These are phyloP conservation scores for Subanguina moxae DNA, from an alignment of 1,140 invertebrate species.

Conservation along the genomic window DNA sequence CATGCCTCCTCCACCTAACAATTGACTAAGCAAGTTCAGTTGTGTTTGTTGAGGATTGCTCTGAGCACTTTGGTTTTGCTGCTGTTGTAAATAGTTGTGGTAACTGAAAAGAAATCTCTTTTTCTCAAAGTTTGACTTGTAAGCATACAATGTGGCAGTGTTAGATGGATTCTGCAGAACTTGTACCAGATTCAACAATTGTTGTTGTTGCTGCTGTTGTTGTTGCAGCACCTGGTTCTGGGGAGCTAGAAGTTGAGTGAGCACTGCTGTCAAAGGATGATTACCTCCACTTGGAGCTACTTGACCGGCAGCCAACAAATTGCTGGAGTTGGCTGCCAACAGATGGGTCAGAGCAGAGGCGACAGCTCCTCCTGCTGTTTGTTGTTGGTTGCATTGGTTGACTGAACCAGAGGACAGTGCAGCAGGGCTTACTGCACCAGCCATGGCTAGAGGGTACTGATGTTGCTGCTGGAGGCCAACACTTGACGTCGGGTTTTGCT, in stretches of 20 bases:
- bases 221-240: constrained; percentile 19
- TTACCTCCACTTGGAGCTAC: background rate
- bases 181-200: constrained; percentile 4
- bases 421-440: background rate
- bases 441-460: background rate
- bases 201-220: constrained; percentile 21
- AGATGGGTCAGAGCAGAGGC: constrained; percentile 6
- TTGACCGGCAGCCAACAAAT: background rate
- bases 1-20: constrained; percentile 3
- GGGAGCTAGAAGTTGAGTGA: constrained; percentile 30
- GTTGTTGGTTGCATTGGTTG: background rate
- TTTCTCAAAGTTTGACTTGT: too few relatives aligned
- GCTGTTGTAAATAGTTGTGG: constrained; percentile 36
- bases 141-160: too few relatives aligned
- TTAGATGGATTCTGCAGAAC: too few relatives aligned
- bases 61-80: constrained; percentile 13
- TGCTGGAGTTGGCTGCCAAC: constrained; percentile 17
- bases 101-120: constrained; percentile 21
- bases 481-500: background rate
- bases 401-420: background rate
- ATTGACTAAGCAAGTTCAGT: constrained; percentile 13
- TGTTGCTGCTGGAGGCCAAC: background rate
- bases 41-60: constrained; percentile 6
- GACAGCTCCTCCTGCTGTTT: background rate
- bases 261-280: constrained; percentile 10